phyloP scores from a whole-genome alignment of 2,888 invertebrate species.

The Tridacna gigas region DNA sequence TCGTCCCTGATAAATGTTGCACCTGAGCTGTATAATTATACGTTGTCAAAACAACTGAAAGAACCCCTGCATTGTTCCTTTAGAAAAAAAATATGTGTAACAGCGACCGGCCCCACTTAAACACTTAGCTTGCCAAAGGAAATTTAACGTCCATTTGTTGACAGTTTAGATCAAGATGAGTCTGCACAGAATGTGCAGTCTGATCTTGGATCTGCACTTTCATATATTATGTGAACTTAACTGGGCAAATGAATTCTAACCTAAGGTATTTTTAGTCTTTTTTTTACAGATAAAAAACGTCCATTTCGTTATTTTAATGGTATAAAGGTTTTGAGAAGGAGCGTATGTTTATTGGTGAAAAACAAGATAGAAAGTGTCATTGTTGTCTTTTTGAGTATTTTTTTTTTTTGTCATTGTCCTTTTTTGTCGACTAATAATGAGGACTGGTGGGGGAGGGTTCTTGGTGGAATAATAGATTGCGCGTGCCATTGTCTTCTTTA shows the following conservation, averaged over 20 bases:
- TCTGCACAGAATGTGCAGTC: too few relatives aligned
- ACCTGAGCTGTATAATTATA: slow-evolving; percentile 63
- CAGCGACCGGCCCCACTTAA: slow-evolving; percentile 1
- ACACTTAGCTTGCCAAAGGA: too few relatives aligned
- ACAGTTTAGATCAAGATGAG: too few relatives aligned
- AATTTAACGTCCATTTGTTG: too few relatives aligned
- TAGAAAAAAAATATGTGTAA: slow-evolving; percentile 57
- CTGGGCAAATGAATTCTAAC: too few relatives aligned
- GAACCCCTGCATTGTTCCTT: slow-evolving; percentile 42
- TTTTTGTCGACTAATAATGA: neutral
- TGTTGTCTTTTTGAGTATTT: slow-evolving; percentile 5
- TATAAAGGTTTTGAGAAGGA: too few relatives aligned
- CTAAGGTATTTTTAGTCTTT: too few relatives aligned
- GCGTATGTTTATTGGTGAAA: slow-evolving; percentile 10
- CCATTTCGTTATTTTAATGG: too few relatives aligned
- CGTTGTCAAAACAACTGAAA: slow-evolving; percentile 50
- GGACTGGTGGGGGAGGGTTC: neutral
- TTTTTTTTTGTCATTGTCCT: neutral
- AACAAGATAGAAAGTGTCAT: slow-evolving; percentile 9
- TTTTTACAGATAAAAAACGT: too few relatives aligned
- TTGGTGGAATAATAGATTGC: neutral
- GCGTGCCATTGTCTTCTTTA: too few relatives aligned
- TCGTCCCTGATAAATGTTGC: slow-evolving; percentile 42
- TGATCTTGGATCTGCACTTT: too few relatives aligned
- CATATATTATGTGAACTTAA: too few relatives aligned